phyloP scores from a whole-genome alignment of 2,888 invertebrate genomes.

The Callyntrura guangdongensis region DNA sequence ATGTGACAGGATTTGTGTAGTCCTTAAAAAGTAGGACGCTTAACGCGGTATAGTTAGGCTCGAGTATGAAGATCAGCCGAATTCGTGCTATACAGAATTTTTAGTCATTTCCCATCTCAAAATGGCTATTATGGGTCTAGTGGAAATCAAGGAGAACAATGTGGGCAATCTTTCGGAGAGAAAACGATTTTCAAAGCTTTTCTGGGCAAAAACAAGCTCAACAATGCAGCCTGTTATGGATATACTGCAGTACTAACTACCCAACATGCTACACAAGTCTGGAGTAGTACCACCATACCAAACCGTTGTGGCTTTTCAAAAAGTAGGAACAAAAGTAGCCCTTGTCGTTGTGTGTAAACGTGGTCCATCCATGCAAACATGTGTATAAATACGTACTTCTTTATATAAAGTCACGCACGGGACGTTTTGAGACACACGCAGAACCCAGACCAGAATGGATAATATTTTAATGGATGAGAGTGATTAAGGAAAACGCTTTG shows the following conservation, averaged over 20 bases:
- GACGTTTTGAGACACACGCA: slow-evolving; percentile 39
- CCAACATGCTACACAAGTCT: neutral
- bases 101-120: slow-evolving; percentile 27
- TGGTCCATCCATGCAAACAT: slow-evolving; percentile 2
- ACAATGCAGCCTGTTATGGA: neutral
- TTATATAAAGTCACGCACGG: slow-evolving; percentile 53
- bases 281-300: too few species aligned
- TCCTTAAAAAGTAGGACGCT: neutral
- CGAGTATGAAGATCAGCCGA: neutral
- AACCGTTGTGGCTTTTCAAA: slow-evolving; percentile 27
- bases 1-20: too few species aligned
- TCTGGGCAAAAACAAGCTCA: neutral
- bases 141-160: slow-evolving; percentile 64
- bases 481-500: slow-evolving; percentile 81
- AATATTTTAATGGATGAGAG: slow-evolving; percentile 81
- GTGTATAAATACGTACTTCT: neutral
- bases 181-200: slow-evolving; percentile 37
- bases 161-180: slow-evolving; percentile 13
- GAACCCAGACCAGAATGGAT: slow-evolving; percentile 52
- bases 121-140: slow-evolving; percentile 63
- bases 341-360: neutral
- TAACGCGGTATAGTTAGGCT: neutral
- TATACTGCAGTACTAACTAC: neutral
- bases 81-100: too few species aligned
- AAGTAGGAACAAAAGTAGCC: slow-evolving; percentile 27